Percentiles rank a stretch among this genome's conserved stretches.
Conservation (phyloP, 1,140 invertebrate genomes). For the Drosophila burlai region DNA sequence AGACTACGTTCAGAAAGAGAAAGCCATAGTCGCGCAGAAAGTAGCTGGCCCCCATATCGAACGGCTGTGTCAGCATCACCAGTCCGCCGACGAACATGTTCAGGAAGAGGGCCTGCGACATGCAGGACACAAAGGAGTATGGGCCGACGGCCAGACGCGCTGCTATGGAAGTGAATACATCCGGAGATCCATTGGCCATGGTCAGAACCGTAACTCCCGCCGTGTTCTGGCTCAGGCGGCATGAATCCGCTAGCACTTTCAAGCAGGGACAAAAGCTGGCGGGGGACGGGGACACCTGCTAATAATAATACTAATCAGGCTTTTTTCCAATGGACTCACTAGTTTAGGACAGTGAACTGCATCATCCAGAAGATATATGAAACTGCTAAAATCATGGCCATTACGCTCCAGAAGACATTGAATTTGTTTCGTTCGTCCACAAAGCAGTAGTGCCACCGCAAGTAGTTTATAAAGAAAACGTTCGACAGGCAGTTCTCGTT, state of each 20-base stretch:
- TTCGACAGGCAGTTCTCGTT: background rate
- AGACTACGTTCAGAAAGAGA: conserved; percentile 23
- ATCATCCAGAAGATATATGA: conserved; percentile 45
- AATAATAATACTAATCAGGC: background rate
- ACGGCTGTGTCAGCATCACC: conserved; percentile 29
- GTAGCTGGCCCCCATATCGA: conserved; percentile 6
- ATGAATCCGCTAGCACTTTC: conserved; percentile 87
- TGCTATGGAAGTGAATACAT: conserved; percentile 88
- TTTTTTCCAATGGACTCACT: conserved; percentile 14
- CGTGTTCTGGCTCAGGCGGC: conserved; percentile 90
- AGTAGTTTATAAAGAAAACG: conserved; percentile 29
- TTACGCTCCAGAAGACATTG: conserved; percentile 21
- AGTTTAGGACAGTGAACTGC: conserved; percentile 16
- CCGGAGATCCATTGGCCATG: conserved; percentile 92
- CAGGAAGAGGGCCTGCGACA: conserved; percentile 24
- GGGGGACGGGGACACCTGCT: rapidly evolving
- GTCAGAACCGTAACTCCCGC: conserved; percentile 92
- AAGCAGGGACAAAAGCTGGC: conserved; percentile 90
- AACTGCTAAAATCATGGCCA: conserved; percentile 3
- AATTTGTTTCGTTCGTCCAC: conserved; percentile 24
- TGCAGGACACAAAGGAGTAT: background rate
- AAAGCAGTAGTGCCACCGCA: conserved; percentile 27
- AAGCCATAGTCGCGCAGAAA: conserved; percentile 38
- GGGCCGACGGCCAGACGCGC: background rate
- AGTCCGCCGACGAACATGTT: conserved; percentile 23